A percentile compares a stretch with the other conserved stretches of the same genome.
These are phyloP conservation scores for Scomberomorus guttatus DNA, from an alignment of 2,797 vertebrate species.

Conservation along the genomic window DNA sequence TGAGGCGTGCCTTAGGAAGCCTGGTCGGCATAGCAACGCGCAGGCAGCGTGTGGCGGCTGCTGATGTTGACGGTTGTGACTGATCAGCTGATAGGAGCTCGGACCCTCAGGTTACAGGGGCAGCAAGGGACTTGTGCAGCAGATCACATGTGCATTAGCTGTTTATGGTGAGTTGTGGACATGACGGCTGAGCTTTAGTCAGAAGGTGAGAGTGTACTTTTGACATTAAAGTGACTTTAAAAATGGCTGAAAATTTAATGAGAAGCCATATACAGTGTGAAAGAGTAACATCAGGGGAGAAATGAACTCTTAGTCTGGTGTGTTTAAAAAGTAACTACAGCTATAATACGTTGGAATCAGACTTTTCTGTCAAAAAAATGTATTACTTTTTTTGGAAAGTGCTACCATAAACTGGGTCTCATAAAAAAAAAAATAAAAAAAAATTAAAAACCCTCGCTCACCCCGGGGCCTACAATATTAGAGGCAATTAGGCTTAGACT, in stretches of 20 bases:
- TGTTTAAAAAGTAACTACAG: neutral
- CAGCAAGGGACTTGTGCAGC: neutral
- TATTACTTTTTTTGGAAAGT: neutral
- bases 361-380: neutral
- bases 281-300: neutral
- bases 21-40: slow-evolving; percentile 58
- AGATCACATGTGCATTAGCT: slow-evolving; percentile 35
- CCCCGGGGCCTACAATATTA: neutral
- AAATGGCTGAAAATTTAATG: neutral
- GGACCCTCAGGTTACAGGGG: slow-evolving; percentile 53
- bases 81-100: slow-evolving; percentile 50
- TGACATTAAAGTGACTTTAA: slow-evolving; percentile 10
- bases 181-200: neutral
- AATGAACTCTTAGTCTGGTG: neutral
- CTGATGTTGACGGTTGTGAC: slow-evolving; percentile 46
- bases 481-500: slow-evolving; percentile 15
- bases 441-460: neutral
- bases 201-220: neutral
- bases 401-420: neutral
- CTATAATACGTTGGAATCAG: neutral
- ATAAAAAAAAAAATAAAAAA: no score
- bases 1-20: slow-evolving; percentile 55
- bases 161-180: slow-evolving; percentile 14
- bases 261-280: neutral
- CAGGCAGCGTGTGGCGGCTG: slow-evolving; percentile 20